Conservation (phyloP, 2,113 vertebrate genomes). For the Entelurus aequoreus region DNA sequence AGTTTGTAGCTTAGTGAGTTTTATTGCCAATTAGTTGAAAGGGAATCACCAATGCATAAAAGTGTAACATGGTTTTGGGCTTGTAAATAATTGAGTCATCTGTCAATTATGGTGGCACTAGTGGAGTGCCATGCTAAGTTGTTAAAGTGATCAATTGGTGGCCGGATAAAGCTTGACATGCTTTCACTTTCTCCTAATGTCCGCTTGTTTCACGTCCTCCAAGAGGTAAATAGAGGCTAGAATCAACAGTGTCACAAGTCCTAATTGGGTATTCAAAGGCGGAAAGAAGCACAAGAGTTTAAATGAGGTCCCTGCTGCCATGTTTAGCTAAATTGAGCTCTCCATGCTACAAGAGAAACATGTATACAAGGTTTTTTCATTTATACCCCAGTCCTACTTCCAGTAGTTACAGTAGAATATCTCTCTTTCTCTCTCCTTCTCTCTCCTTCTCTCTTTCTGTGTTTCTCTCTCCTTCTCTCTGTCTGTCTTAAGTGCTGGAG, state of each 20-base stretch:
- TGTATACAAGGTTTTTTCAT: too few relatives aligned
- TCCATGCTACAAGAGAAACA: too few relatives aligned
- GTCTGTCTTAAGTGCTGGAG: neutral
- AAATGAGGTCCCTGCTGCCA: slow-evolving; percentile 2
- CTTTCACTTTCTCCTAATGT: too few relatives aligned
- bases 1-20: neutral
- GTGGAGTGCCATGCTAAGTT: neutral
- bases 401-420: too few relatives aligned
- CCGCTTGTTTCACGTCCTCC: too few relatives aligned
- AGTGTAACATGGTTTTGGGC: neutral
- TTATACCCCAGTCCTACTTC: too few relatives aligned
- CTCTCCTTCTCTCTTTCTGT: neutral
- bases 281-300: neutral
- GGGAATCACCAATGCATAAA: neutral
- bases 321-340: too few relatives aligned
- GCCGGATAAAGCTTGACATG: too few relatives aligned
- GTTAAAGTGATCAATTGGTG: slow-evolving; percentile 3
- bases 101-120: neutral
- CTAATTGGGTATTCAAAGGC: neutral
- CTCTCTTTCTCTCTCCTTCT: neutral
- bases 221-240: too few relatives aligned
- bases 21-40: slow-evolving; percentile 3
- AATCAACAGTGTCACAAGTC: neutral
- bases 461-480: neutral
- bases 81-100: neutral